A percentile compares a stretch with the other conserved stretches of the same genome.
Evolutionary conservation across 2,888 invertebrate genomes (phyloP).

Genomic region (Mylabris sibirica): DNA sequence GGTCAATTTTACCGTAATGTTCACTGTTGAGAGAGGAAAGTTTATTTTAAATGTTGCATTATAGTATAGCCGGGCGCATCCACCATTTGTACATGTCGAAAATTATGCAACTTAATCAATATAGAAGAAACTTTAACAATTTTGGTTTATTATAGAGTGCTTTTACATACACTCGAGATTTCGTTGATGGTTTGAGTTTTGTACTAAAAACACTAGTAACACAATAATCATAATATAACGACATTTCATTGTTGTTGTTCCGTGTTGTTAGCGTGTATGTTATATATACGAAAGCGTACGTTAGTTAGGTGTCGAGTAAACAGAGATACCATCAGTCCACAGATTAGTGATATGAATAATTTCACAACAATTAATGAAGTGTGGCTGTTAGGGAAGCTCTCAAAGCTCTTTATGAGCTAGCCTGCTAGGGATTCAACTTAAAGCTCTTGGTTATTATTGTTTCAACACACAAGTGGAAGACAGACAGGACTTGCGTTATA

Average conservation of each 20-base stretch:
- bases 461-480: conserved; percentile 41
- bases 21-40: background rate
- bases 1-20: background rate
- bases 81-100: background rate
- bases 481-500: conserved; percentile 6
- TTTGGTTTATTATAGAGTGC: conserved; percentile 4
- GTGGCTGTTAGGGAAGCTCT: conserved; percentile 55
- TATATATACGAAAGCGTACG: conserved; percentile 26
- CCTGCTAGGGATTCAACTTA: conserved; percentile 50
- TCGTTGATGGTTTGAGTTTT: conserved; percentile 35
- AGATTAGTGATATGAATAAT: conserved; percentile 61
- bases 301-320: conserved; percentile 46
- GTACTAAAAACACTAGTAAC: conserved; percentile 17
- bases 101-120: background rate
- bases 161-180: conserved; percentile 7
- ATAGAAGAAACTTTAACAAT: background rate
- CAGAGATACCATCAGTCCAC: conserved; percentile 59
- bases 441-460: conserved; percentile 54
- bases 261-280: conserved; percentile 23
- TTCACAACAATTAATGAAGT: conserved; percentile 59
- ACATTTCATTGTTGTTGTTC: conserved; percentile 39
- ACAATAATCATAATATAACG: conserved; percentile 26
- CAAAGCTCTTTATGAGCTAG: conserved; percentile 55
- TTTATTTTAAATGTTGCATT: too few relatives aligned
- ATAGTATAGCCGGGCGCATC: background rate